Evolutionary conservation across 2,888 invertebrate species (phyloP).

Genomic region (Oxycera nigricornis): DNA sequence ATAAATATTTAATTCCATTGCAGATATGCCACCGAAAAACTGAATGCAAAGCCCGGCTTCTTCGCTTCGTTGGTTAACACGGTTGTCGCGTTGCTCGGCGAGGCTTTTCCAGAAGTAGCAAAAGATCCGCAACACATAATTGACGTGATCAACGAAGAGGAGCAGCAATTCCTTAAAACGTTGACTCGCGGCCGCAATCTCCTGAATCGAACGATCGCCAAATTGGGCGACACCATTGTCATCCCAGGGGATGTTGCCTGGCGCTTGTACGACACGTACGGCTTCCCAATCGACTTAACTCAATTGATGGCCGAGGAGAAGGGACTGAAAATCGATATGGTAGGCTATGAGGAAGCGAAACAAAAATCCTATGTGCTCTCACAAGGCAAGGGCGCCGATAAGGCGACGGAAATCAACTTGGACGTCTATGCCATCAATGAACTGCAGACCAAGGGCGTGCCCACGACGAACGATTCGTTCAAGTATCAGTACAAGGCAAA

Average conservation of each 20-base stretch:
- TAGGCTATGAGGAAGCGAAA: slow-evolving; percentile 89
- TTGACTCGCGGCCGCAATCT: slow-evolving; percentile 87
- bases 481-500: slow-evolving; percentile 88
- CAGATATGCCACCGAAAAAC: slow-evolving; percentile 93
- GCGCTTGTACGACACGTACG: slow-evolving; percentile 98
- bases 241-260: slow-evolving; percentile 97
- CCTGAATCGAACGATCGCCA: slow-evolving; percentile 87
- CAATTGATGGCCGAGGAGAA: slow-evolving; percentile 98
- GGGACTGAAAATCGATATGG: slow-evolving; percentile 85
- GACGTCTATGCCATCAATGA: slow-evolving; percentile 96
- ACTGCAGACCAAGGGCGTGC: slow-evolving; percentile 77
- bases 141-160: slow-evolving; percentile 97
- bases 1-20: background rate
- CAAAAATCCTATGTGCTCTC: slow-evolving; percentile 88
- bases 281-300: slow-evolving; percentile 97
- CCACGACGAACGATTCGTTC: slow-evolving; percentile 85
- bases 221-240: slow-evolving; percentile 73
- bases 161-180: slow-evolving; percentile 96
- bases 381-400: slow-evolving; percentile 82
- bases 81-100: slow-evolving; percentile 84
- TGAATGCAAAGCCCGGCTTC: slow-evolving; percentile 94
- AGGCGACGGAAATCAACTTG: slow-evolving; percentile 84
- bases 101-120: slow-evolving; percentile 79
- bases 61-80: slow-evolving; percentile 89
- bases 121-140: slow-evolving; percentile 92